Percentiles rank a stretch among this genome's conserved stretches.
Conservation (phyloP, 1,140 invertebrate species). For the Cheumatopsyche charites region DNA sequence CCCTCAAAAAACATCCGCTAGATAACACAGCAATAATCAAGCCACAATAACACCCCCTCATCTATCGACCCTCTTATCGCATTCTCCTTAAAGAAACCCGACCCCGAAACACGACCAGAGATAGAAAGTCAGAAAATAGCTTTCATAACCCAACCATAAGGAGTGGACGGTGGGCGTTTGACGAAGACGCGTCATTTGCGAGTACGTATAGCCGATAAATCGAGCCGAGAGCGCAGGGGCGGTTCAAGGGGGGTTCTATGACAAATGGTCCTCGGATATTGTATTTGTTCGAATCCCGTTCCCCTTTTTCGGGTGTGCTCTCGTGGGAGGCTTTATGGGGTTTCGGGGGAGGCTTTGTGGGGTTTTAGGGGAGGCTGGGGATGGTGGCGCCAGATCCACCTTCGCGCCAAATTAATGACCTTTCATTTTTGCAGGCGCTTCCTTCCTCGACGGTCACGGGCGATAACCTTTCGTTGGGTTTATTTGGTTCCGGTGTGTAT, state of each 20-base stretch:
- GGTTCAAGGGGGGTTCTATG: conserved; percentile 24
- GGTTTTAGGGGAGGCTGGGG: too few species aligned
- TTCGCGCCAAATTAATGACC: conserved; percentile 46
- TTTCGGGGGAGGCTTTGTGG: too few species aligned
- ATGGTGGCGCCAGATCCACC: conserved; percentile 44
- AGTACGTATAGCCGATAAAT: conserved; percentile 14
- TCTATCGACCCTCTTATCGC: too few species aligned
- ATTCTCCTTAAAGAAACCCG: too few species aligned
- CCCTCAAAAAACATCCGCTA: too few species aligned
- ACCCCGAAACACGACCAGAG: too few species aligned
- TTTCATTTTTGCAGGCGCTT: conserved; percentile 42
- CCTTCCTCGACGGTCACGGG: conserved; percentile 34
- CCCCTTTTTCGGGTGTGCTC: conserved; percentile 4
- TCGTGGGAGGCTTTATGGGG: too few species aligned
- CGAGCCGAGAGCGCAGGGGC: background rate
- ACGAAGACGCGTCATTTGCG: conserved; percentile 6
- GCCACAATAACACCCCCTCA: too few species aligned
- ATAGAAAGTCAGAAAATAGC: too few species aligned
- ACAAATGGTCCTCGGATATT: conserved; percentile 47
- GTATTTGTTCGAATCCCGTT: conserved; percentile 43
- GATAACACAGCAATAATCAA: too few species aligned
- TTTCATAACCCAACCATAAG: too few species aligned
- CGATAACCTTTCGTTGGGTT: background rate
- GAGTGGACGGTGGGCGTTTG: background rate
- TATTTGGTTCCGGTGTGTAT: too few species aligned